Percentiles rank a stretch among this genome's conserved stretches.
phyloP scores from a whole-genome alignment of 2,888 invertebrate genomes.

The Metacarcinus magister region DNA sequence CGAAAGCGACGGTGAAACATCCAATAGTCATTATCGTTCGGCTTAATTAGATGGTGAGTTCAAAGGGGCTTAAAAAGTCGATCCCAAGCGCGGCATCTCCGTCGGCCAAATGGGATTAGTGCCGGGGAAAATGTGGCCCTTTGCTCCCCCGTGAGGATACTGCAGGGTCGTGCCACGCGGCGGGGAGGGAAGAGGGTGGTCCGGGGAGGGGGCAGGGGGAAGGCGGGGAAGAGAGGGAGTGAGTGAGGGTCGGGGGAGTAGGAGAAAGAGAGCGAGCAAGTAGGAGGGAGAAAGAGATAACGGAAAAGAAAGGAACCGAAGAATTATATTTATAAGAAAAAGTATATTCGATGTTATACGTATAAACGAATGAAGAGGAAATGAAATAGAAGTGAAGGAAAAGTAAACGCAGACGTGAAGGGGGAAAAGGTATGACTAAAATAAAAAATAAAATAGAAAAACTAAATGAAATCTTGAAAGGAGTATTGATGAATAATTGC shows the following conservation, averaged over 20 bases:
- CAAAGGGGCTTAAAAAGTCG: conserved; percentile 80
- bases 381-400: background rate
- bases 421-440: too few relatives aligned
- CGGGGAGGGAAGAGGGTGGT: background rate
- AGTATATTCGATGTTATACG: background rate
- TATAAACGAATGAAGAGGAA: background rate
- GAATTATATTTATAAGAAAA: background rate
- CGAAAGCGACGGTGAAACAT: conserved; percentile 75
- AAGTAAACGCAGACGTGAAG: background rate
- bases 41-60: conserved; percentile 79
- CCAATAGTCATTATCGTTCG: conserved; percentile 79
- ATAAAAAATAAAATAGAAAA: background rate
- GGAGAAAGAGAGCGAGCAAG: conserved; percentile 29
- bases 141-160: conserved; percentile 46
- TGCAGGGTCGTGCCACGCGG: conserved; percentile 38
- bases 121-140: conserved; percentile 73
- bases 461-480: background rate
- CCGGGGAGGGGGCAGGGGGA: background rate
- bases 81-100: conserved; percentile 77
- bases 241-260: background rate
- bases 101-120: conserved; percentile 79
- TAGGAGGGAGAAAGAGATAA: background rate
- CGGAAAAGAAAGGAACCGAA: background rate
- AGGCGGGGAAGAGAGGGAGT: background rate
- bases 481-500: background rate